Conservation (phyloP, 2,888 invertebrate genomes). For the Chrysina gloriosa region DNA sequence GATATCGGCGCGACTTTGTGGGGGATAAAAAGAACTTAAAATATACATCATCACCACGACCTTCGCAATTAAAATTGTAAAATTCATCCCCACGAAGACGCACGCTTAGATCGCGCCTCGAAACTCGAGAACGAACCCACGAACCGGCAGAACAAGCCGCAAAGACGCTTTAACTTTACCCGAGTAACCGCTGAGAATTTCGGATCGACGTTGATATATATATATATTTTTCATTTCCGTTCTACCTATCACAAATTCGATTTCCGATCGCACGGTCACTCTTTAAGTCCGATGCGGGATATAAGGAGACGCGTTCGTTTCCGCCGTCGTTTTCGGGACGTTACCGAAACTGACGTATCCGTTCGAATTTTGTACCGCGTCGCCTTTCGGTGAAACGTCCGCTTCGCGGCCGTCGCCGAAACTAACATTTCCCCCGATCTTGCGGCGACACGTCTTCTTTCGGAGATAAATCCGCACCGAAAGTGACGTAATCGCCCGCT, state of each 20-base stretch:
- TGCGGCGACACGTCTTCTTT: no score
- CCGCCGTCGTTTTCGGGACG: not conserved
- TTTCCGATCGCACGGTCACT: constrained; percentile 10
- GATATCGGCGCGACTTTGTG: no score
- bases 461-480: no score
- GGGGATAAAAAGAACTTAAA: no score
- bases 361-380: constrained; percentile 2
- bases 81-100: no score
- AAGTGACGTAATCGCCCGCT: constrained; percentile 19
- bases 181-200: constrained; percentile 22
- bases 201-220: not conserved
- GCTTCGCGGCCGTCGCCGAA: not conserved
- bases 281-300: not conserved
- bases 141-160: not conserved
- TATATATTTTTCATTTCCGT: not conserved
- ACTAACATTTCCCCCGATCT: no score
- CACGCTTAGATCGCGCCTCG: not conserved
- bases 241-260: constrained; percentile 13
- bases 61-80: no score
- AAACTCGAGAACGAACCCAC: not conserved
- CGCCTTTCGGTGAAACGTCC: not conserved
- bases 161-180: not conserved
- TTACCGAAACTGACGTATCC: constrained; percentile 35
- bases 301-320: not conserved
- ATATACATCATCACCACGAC: no score